Evolutionary conservation across 2,113 vertebrate species (phyloP).

Genomic region (Tichodroma muraria): DNA sequence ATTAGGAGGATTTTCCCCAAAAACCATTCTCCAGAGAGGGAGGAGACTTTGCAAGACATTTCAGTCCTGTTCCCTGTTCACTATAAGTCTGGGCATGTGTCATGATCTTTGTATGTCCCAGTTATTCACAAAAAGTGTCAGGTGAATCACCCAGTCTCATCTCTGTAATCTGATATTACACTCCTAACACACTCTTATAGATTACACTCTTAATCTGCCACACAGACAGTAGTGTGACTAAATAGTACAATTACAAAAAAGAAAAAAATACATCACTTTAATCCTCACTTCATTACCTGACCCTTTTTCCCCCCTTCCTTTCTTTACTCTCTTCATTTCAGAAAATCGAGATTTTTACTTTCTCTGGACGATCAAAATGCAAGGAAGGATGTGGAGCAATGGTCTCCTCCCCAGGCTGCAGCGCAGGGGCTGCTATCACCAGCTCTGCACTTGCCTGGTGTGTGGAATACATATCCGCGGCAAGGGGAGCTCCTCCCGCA

Average conservation of each 20-base stretch:
- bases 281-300: not conserved
- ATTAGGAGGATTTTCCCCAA: not conserved
- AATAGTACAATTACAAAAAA: not conserved
- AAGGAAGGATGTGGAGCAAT: not conserved
- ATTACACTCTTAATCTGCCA: not conserved
- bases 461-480: conserved; percentile 43
- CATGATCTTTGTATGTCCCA: not conserved
- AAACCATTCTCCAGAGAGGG: not conserved
- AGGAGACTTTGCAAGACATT: not conserved
- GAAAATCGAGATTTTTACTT: not conserved
- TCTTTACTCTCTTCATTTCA: not conserved
- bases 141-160: not conserved
- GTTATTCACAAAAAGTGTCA: not conserved
- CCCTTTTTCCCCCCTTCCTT: not conserved
- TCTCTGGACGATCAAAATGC: not conserved
- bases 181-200: not conserved
- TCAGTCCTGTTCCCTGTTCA: not conserved
- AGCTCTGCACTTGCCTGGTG: conserved; percentile 15
- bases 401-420: not conserved
- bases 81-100: not conserved
- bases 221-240: not conserved
- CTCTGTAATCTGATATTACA: not conserved
- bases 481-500: conserved; percentile 16
- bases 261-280: not conserved
- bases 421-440: not conserved